Evolutionary conservation across 2,888 invertebrate species (phyloP), one percentile per base, ranked within the genome.

Genomic region (Stenichneumon culpator): DNA sequence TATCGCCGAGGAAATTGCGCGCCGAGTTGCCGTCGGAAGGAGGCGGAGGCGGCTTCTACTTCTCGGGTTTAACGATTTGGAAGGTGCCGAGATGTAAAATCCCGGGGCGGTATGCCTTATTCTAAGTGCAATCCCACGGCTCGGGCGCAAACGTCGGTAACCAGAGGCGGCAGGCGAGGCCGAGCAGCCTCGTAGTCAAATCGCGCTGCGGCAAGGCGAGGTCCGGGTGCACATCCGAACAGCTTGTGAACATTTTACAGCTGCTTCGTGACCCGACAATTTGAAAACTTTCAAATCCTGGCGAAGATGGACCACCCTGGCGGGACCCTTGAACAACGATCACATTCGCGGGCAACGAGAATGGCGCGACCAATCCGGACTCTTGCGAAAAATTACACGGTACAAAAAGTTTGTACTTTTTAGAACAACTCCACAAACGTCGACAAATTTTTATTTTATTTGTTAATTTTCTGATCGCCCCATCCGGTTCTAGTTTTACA

Each of bases 51-150:
- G 19, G 57, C 65, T 70, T 72, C 75, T 63, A 75, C 77, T 63
- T 81, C 73, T 80, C 73, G 67, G 68, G 84, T 81, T 84, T 80
- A 81, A 84, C 80, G 84, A 84, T 84, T 84, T 72, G 77, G 80
- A 80, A 80, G 80, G 80, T 80, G 84, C 80, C 72, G 77, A 77
- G 80, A 84, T 80, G 84, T 79, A 80, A 84, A 78, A 77, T 54
- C 50, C 72, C 19, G 52, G 79, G 70, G 75, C 39, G 80, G 47
- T 72, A 57, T 25, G 70, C 77, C 50, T 50, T 57, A 16, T 54
- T 63, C 67, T 32, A 67, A 78, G 68, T 75, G 79, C 65, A 74
- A 74, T 50, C 69, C 70, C 60, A 16, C 54, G 32, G 47, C 72
- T 54, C 72, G 63, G 68, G 68, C 68, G 68, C 25, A 11, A 60